phyloP scores from a whole-genome alignment of 37 sponge, comb jelly and placozoan genomes.

The Halisarca cf. caerulea region DNA sequence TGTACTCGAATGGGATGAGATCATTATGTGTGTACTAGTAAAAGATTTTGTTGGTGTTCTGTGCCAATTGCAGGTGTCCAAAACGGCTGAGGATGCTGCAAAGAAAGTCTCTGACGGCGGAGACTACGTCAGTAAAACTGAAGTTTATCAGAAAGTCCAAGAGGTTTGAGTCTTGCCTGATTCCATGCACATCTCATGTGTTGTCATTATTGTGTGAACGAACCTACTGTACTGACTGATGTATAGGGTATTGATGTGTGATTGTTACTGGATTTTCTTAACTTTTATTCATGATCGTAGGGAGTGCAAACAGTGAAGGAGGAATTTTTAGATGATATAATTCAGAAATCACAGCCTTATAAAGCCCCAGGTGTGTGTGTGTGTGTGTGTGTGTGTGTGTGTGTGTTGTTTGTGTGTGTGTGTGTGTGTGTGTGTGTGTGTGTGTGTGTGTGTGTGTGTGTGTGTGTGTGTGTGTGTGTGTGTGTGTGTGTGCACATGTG shows the following conservation, averaged over 20 bases:
- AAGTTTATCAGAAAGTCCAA: constrained; percentile 47
- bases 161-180: constrained; percentile 34
- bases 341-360: constrained; percentile 71
- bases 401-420: background rate
- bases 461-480: background rate
- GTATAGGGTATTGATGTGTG: background rate
- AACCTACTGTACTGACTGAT: background rate
- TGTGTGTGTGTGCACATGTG: background rate
- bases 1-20: background rate
- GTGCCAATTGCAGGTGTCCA: constrained; percentile 21
- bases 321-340: constrained; percentile 76
- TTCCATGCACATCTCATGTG: background rate
- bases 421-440: background rate
- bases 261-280: background rate
- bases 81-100: constrained; percentile 59
- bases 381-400: background rate
- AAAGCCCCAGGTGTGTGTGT: constrained; percentile 50
- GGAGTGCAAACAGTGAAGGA: constrained; percentile 70
- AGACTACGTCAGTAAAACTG: constrained; percentile 55
- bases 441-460: background rate
- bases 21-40: too few relatives aligned
- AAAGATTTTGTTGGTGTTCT: too few relatives aligned
- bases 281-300: constrained; percentile 6
- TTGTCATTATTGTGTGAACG: background rate
- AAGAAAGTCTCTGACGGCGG: constrained; percentile 45